Evolutionary conservation across 2,113 vertebrate species (phyloP), one percentile per base, ranked within the genome.

Genomic region (Meriones unguiculatus): DNA sequence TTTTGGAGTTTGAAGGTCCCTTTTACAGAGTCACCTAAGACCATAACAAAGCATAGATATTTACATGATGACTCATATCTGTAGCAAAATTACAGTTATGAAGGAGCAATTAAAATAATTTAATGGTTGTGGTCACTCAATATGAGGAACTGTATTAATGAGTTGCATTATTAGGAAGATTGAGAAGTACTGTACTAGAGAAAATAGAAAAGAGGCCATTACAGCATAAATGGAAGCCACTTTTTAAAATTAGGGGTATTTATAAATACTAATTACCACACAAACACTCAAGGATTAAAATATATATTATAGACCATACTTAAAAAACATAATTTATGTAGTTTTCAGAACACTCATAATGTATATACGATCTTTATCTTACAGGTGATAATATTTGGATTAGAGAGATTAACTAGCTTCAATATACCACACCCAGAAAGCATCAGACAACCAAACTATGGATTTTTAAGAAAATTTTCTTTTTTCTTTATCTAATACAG

Each of bases 261-360:
- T 93, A 94, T 12, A 94, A 94, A 80, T 57, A 72, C 14, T 87
- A 94, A 94, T 32, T 57, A 25, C n/a, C 46, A 67, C 41, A 50
- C 35, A 65, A 12, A 13, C 28, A 30, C 50, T 59, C 3, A 1
- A 65, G 24, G 13, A 38, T 65, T 82, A 24, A 77, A 69, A 90
- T 62, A 3, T 7, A 67, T 1, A 35, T 62, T 67, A 67, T 41
- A 30, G 25, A 59, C 2, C 9, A 70, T 24, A 84, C 7, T 92
- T 92, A 28, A 1, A 93, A 67, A 93, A 32, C 28, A 77, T 41
- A 89, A 59, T 70, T 93, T 28, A 95, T 62, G 92, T 77, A 86
- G 78, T 92, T 95, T 77, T 69, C 13, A 78, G 41, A 92, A 54
- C 0, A 84, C 65, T 90, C 30, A 87, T 54, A 15, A 85, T 72